Conservation (phyloP, 2,888 invertebrate species). For the Tiliacea citrago region DNA sequence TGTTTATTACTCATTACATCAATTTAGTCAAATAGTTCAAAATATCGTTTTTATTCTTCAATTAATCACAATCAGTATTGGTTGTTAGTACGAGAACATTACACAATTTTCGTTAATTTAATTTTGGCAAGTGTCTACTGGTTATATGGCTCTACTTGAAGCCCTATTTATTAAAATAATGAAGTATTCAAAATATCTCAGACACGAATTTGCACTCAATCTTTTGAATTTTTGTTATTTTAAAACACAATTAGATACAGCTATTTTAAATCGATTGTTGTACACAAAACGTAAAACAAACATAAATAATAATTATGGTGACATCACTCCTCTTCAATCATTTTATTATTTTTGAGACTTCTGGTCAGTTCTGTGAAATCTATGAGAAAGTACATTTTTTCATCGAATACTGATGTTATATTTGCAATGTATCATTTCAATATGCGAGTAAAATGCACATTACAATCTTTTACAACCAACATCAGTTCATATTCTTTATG, state of each 20-base stretch:
- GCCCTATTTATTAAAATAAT: slow-evolving; percentile 1
- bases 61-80: neutral
- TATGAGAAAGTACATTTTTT: slow-evolving; percentile 25
- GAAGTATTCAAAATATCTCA: neutral
- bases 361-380: slow-evolving; percentile 29
- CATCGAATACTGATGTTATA: neutral
- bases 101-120: no score
- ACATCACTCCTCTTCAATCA: slow-evolving; percentile 11
- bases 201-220: neutral
- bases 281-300: slow-evolving; percentile 37
- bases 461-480: neutral
- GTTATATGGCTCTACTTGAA: no score
- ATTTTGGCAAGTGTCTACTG: neutral
- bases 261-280: slow-evolving; percentile 15
- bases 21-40: neutral
- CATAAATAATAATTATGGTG: slow-evolving; percentile 34
- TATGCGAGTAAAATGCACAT: slow-evolving; percentile 23
- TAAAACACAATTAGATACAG: slow-evolving; percentile 12
- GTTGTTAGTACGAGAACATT: neutral
- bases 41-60: neutral
- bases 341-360: slow-evolving; percentile 16
- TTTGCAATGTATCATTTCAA: slow-evolving; percentile 41
- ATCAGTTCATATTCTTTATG: neutral
- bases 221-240: neutral
- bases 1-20: slow-evolving; percentile 9